These are phyloP conservation scores for Pocillopora damicornis DNA, from an alignment of 64 coral and sea anemone genomes.

Conservation along the genomic window DNA sequence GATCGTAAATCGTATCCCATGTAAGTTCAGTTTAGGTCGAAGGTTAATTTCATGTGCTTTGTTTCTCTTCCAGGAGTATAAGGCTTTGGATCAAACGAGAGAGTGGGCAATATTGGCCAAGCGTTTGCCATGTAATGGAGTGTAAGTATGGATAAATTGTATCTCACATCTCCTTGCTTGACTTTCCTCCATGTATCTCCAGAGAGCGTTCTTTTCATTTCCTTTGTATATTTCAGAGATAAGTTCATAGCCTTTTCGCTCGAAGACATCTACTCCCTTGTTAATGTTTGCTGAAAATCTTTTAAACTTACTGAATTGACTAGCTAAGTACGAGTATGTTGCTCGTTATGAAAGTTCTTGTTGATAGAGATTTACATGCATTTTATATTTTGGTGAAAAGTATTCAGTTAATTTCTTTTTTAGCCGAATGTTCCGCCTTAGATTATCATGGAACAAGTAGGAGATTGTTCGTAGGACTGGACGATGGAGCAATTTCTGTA, in stretches of 20 bases:
- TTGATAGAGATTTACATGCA: neutral
- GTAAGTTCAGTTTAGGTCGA: neutral
- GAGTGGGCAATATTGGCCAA: slow-evolving; percentile 98
- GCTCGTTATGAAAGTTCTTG: too few species aligned
- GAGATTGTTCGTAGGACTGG: slow-evolving; percentile 92
- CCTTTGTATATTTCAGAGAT: too few species aligned
- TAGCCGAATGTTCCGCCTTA: slow-evolving; percentile 78
- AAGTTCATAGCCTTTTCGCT: too few species aligned
- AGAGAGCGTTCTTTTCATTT: neutral
- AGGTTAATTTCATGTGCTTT: slow-evolving; percentile 5
- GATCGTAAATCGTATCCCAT: slow-evolving; percentile 19
- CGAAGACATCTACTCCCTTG: too few species aligned
- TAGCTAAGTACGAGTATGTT: too few species aligned
- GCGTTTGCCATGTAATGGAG: slow-evolving; percentile 95
- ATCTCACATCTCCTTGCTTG: neutral
- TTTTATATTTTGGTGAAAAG: neutral
- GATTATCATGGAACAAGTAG: slow-evolving; percentile 94
- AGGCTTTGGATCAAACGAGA: slow-evolving; percentile 98
- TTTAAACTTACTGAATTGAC: too few species aligned
- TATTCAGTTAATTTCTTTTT: neutral
- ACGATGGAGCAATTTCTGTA: slow-evolving; percentile 90
- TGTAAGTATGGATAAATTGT: slow-evolving; percentile 50
- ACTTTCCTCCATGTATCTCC: neutral
- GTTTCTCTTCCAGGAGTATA: slow-evolving; percentile 65
- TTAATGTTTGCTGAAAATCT: too few species aligned